Evolutionary conservation across 2,888 invertebrate species (phyloP).

Genomic region (Agrotis puta): DNA sequence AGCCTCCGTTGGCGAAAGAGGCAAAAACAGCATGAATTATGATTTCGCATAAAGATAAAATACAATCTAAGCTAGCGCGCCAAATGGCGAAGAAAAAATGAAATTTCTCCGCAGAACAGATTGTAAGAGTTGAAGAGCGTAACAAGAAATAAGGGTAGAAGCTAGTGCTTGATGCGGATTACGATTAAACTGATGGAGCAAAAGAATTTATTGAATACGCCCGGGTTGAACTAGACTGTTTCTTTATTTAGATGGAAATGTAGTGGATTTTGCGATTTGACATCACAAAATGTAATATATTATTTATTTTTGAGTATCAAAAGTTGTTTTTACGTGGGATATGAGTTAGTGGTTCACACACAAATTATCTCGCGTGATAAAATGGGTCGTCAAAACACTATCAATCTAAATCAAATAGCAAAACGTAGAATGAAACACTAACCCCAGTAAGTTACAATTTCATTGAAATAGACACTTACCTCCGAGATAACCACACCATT

Average conservation of each 20-base stretch:
- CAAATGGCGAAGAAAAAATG: constrained; percentile 88
- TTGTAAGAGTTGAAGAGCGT: constrained; percentile 75
- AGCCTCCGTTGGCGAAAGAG: constrained; percentile 77
- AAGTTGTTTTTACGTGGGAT: no score
- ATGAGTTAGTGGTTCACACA: no score
- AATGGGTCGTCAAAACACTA: neutral
- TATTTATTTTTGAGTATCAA: neutral
- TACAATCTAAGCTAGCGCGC: constrained; percentile 88
- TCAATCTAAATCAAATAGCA: constrained; percentile 9
- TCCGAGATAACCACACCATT: constrained; percentile 34
- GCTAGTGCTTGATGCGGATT: constrained; percentile 60
- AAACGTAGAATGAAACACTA: neutral
- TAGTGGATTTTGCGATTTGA: neutral
- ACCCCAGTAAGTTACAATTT: constrained; percentile 26
- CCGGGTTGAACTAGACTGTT: constrained; percentile 6
- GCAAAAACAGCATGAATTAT: constrained; percentile 89
- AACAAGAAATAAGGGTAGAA: constrained; percentile 78
- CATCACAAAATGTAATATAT: neutral
- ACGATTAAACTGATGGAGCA: constrained; percentile 52
- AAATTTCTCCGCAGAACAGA: constrained; percentile 84
- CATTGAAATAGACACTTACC: constrained; percentile 25
- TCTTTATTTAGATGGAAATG: constrained; percentile 23
- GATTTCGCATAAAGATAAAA: constrained; percentile 90
- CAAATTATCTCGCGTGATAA: neutral
- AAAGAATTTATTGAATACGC: constrained; percentile 59